Percentiles rank a stretch among this genome's conserved stretches.
These are phyloP conservation scores for Maniola jurtina DNA, from an alignment of 1,140 invertebrate species.

Conservation along the genomic window DNA sequence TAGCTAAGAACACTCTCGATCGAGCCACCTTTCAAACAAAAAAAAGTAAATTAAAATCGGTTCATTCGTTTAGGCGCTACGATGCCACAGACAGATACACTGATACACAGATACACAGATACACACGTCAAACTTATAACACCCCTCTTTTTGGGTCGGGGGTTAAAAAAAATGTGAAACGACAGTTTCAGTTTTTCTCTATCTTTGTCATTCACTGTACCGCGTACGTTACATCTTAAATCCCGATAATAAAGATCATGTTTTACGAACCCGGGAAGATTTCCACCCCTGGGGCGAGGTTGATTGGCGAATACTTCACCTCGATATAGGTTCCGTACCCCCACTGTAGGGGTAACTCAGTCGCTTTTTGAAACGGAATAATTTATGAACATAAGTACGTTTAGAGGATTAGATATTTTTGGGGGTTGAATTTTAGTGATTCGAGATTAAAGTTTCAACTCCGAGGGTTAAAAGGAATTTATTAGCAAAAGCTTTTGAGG, in stretches of 20 bases:
- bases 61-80: too few species aligned
- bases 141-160: too few species aligned
- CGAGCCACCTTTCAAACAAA: too few species aligned
- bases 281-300: conserved; percentile 25
- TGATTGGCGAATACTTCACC: conserved; percentile 35
- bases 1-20: too few species aligned
- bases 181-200: conserved; percentile 1
- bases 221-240: conserved; percentile 24
- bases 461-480: too few species aligned
- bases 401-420: conserved; percentile 11
- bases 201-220: neutral
- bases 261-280: conserved; percentile 28
- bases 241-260: conserved; percentile 34
- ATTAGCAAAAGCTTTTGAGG: too few species aligned
- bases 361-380: conserved; percentile 15
- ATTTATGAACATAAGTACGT: conserved; percentile 21
- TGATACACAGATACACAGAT: too few species aligned
- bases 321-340: conserved; percentile 15
- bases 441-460: too few species aligned
- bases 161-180: too few species aligned
- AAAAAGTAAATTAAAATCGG: too few species aligned
- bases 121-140: too few species aligned
- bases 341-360: conserved; percentile 17
- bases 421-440: conserved; percentile 2
- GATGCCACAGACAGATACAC: too few species aligned